Evolutionary conservation across 2,888 invertebrate species (phyloP).

Genomic region (Criorhina ranunculi): DNA sequence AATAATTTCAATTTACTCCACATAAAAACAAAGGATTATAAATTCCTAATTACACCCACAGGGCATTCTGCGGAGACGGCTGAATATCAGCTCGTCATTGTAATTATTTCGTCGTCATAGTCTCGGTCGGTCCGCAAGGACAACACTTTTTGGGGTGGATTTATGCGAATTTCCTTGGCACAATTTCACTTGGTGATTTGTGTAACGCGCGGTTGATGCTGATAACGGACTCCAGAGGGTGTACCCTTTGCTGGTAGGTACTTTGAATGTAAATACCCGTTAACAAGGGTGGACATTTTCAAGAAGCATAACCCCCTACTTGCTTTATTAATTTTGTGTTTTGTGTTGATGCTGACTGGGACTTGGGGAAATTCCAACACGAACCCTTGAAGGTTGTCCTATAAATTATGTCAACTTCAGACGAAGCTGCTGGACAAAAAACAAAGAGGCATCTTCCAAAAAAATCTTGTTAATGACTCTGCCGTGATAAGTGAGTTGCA

Average conservation of each 20-base stretch:
- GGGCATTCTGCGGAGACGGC: neutral
- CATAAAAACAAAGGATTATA: conserved; percentile 12
- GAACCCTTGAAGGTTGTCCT: neutral
- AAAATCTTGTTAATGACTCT: conserved; percentile 21
- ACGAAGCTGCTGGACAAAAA: neutral
- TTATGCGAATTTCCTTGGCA: conserved; percentile 23
- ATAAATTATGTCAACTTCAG: conserved; percentile 16
- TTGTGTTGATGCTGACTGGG: no score
- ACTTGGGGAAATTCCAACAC: neutral
- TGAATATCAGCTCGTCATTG: neutral
- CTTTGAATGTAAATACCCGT: conserved; percentile 17
- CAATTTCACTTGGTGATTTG: conserved; percentile 18
- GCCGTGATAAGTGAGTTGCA: neutral
- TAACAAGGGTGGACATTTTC: conserved; percentile 7
- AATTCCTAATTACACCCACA: conserved; percentile 31
- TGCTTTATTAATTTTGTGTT: no score
- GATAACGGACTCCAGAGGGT: conserved; percentile 1
- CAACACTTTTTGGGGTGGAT: conserved; percentile 10
- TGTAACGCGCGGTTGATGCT: conserved; percentile 5
- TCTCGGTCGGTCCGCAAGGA: no score
- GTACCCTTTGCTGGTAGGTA: conserved; percentile 2
- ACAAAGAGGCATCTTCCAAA: neutral
- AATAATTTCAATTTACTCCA: conserved; percentile 27
- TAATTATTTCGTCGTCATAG: conserved; percentile 7
- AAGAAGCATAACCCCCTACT: neutral